Evolutionary conservation across 2,113 vertebrate species (phyloP), one percentile per base, ranked within the genome.

Genomic region (Colistium nudipinnis): DNA sequence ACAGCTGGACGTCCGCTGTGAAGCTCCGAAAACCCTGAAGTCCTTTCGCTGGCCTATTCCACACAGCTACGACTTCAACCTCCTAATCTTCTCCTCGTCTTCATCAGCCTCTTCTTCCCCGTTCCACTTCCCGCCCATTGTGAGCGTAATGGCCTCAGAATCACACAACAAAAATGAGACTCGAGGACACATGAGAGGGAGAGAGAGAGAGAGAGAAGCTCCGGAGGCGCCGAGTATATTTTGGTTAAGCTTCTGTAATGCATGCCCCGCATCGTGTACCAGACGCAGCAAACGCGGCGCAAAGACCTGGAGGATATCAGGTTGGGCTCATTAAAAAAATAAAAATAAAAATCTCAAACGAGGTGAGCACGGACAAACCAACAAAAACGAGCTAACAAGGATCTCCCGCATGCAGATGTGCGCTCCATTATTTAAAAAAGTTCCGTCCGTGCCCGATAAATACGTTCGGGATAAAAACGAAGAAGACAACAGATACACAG

Each of bases 251-350:
- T 75, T 53, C 64, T 72, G 63, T 51, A 33, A 39, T 39, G 36
- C 39, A n/a, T 54, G 87, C 61, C 63, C 74, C 65, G 61, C 71
- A 79, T 74, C n/a, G 81, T 39, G 48, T 74, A 72, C 62, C 30
- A 65, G 70, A 73, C 65, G 36, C n/a, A n/a, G n/a, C n/a, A 60
- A 68, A 12, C 16, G 55, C 38, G 39, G 69, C n/a, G n/a, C 70
- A 47, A 57, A 79, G 74, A 78, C 67, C 74, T 30, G 57, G 67
- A 81, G 62, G 80, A 63, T 61, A 65, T 74, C 48, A 31, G 45
- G 67, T 81, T 61, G 44, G 75, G 70, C 80, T 90, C 84, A 82
- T 89, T 89, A 90, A 72, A 80, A 83, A 53, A 17, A 53, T 76
- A 82, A 48, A 30, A 20, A 70, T 30, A 2, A 54, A 39, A 30